Base-by-base conservation (phyloP, 2,113 vertebrate species). In the Anolis sagrei region DNA sequence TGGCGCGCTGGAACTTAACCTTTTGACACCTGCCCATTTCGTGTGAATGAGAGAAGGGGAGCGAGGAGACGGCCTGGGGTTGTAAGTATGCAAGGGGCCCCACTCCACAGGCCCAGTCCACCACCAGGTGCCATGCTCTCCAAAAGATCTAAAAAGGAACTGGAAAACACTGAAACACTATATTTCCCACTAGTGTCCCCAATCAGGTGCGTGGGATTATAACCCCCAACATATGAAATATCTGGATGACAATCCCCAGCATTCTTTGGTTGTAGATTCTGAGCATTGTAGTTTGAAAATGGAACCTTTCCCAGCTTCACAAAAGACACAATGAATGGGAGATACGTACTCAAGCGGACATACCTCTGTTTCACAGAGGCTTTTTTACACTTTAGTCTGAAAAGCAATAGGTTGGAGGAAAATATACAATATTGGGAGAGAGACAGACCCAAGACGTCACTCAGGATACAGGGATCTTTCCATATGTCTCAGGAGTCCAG, bases 1-100 rank as follows among this genome's bases (percentile, higher is more conserved):
- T 79, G 86, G 93, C 95, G 95, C 73, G 70, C 94, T 95, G 96
- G 96, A 97, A 96, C 97, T 96, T 97, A 97, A 97, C 96, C 97
- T 97, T 86, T 91, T 91, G 92, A 96, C 89, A 93, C 92, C 76
- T 5, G 14, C 83, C 21, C 58, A 18, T 79, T 32, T 86, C 79
- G 79, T 94, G 87, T 83, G 64, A 25, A 6, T 29, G 75, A 44
- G 1, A 0, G 49, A 58, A 82, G 83, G 82, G 62, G 90, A 86
- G 68, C 14, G n/a, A 49, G 29, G n/a, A n/a, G 44, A 68, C 83
- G 29, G 75, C 21, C 75, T 1, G 58, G 81, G 86, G 75, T 54
- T 84, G 82, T 58, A 88, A 79, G 77, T 44, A 82, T 0, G 64
- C 66, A 75, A n/a, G 48, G 76, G 44, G 36, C 18, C 29, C 49